phyloP scores from a whole-genome alignment of 1,140 invertebrate genomes.

The Drosophila yakuba region DNA sequence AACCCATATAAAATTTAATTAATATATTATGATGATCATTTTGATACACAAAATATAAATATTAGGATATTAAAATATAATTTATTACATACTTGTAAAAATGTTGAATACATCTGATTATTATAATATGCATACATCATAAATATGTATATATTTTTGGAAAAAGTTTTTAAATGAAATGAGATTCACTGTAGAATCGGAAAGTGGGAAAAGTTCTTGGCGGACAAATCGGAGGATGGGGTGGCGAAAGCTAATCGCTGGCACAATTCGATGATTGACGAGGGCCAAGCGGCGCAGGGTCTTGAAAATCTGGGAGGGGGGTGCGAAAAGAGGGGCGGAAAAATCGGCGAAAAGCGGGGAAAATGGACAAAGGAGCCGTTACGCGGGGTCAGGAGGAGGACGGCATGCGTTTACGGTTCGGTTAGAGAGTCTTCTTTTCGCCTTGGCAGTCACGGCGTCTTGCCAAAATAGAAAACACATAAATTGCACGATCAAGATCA shows the following conservation, averaged over 20 bases:
- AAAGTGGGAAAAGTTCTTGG: slow-evolving; percentile 1
- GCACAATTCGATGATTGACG: slow-evolving; percentile 54
- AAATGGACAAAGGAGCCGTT: neutral
- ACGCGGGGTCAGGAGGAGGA: neutral
- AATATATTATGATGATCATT: too few species aligned
- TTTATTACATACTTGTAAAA: too few species aligned
- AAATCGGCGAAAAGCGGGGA: neutral
- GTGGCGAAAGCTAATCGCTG: slow-evolving; percentile 45
- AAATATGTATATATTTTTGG: too few species aligned
- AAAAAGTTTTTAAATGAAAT: neutral
- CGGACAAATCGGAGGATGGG: slow-evolving; percentile 5
- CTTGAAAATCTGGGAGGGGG: neutral
- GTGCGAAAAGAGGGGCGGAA: too few species aligned
- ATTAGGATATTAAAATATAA: too few species aligned
- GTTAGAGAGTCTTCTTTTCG: slow-evolving; percentile 35
- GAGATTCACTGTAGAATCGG: neutral
- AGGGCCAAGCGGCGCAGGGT: slow-evolving; percentile 31
- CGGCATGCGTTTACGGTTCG: slow-evolving; percentile 23
- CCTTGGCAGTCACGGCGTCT: slow-evolving; percentile 70
- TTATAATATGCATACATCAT: too few species aligned
- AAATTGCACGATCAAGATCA: slow-evolving; percentile 80
- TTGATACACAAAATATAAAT: too few species aligned
- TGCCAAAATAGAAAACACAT: slow-evolving; percentile 80
- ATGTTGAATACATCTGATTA: too few species aligned
- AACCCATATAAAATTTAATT: too few species aligned